phyloP scores from a whole-genome alignment of 2,888 invertebrate species.

The Campopleginae sp. region DNA sequence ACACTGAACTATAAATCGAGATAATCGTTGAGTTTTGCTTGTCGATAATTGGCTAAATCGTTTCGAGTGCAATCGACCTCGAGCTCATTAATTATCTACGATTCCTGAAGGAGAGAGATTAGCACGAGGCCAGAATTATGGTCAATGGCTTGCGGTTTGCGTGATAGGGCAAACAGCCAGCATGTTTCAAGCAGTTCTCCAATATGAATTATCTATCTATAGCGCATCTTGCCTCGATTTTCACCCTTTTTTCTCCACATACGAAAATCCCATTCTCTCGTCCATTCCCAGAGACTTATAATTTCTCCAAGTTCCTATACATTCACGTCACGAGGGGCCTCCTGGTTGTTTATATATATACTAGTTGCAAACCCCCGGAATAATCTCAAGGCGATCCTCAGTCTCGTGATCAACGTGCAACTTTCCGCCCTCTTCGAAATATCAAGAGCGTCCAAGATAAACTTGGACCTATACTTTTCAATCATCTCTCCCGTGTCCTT shows the following conservation, averaged over 20 bases:
- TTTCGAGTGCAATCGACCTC: constrained; percentile 30
- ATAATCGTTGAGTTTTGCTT: constrained; percentile 41
- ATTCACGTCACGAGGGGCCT: too few species aligned
- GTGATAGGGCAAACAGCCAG: constrained; percentile 70
- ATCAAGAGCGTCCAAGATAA: too few species aligned
- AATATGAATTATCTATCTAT: constrained; percentile 55
- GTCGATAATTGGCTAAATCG: constrained; percentile 55
- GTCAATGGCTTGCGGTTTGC: constrained; percentile 66
- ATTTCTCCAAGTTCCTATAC: too few species aligned
- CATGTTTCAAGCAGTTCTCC: constrained; percentile 11
- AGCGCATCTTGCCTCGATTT: constrained; percentile 42
- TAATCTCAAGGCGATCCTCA: too few species aligned
- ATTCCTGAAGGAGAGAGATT: constrained; percentile 32
- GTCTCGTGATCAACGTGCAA: too few species aligned
- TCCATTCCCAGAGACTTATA: too few species aligned
- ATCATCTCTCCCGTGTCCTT: too few species aligned
- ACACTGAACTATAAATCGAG: constrained; percentile 41
- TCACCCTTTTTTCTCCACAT: background rate
- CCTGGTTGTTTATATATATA: too few species aligned
- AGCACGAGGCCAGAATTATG: constrained; percentile 42
- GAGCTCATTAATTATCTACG: constrained; percentile 61
- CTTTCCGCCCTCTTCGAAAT: too few species aligned
- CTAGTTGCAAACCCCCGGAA: too few species aligned
- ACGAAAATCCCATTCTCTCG: too few species aligned
- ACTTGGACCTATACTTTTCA: too few species aligned